Evolutionary conservation across 2,888 invertebrate genomes (phyloP), one percentile per base, ranked within the genome.

Genomic region (Caenorhabditis virilis): DNA sequence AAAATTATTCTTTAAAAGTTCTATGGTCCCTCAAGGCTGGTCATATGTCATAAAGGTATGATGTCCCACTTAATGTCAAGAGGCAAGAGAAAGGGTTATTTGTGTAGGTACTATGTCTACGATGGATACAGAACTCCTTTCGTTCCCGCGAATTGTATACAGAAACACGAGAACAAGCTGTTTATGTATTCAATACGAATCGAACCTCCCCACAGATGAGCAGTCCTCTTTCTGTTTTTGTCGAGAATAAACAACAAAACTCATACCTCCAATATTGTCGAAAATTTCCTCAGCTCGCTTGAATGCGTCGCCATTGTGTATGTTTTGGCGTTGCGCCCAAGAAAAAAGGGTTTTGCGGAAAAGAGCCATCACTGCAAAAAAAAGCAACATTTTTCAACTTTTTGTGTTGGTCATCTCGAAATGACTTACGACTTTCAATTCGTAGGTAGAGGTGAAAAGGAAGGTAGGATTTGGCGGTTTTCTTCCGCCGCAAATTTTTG

Each of bases 391-490:
- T 30, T 30, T 27, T 46, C 7, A 9, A 33, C 27, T 30, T 15
- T 13, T 50, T 25, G 39, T 48, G 15, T 43, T n/a, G 16, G n/a
- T 7, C 11, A 13, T 16, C 20, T 5, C 16, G 11, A n/a, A n/a
- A 9, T 22, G 6, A 39, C 66, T 50, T 23, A 79, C 79, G 86
- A 25, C 82, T 78, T 72, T 85, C 84, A 30, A 87, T 81, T 33
- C 86, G 80, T 15, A 70, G 68, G 78, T 85, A 86, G 20, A 87
- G 72, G 45, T 84, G 83, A 15, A 66, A 39, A 2, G 87, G 86
- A 33, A 87, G 78, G 56, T 86, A 74, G 5, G 59, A 61, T 16
- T 50, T 53, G 16, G 61, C 60, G 48, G 63, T 69, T 49, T 71
- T 52, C 43, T 56, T 56, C 27, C 64, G 33, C 36, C 60, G 55